Conservation (phyloP, 2,113 vertebrate genomes). For the Syrmaticus mikado region DNA sequence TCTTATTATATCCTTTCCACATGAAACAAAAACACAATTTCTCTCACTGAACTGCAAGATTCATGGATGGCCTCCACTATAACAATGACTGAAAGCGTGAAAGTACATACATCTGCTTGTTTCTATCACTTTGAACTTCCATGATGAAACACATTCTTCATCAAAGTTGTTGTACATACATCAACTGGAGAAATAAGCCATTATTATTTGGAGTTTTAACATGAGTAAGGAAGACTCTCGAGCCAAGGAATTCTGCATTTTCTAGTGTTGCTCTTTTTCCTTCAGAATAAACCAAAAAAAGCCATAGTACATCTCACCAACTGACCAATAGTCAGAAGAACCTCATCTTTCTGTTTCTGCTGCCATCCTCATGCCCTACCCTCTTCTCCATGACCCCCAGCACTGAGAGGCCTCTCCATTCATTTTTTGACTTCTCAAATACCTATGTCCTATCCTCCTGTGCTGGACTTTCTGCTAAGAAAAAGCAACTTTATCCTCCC, state of each 20-base stretch:
- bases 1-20: background rate
- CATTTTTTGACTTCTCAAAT: background rate
- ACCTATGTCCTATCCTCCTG: fast-evolving
- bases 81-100: background rate
- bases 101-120: background rate
- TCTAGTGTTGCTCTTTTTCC: fast-evolving
- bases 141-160: background rate
- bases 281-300: background rate
- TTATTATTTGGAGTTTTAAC: background rate
- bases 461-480: background rate
- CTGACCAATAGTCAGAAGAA: background rate
- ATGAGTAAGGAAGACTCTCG: background rate
- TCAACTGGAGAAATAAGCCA: background rate
- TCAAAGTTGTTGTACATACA: background rate
- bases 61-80: background rate
- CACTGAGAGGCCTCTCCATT: background rate
- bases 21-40: background rate
- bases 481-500: background rate
- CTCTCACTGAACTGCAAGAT: background rate
- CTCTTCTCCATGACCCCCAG: background rate
- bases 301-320: background rate
- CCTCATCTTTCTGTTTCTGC: fast-evolving
- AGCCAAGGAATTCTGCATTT: background rate
- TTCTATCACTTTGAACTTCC: background rate
- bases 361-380: background rate